Base-by-base conservation (phyloP, 2,888 invertebrate species). In the Caenorhabditis afra region DNA sequence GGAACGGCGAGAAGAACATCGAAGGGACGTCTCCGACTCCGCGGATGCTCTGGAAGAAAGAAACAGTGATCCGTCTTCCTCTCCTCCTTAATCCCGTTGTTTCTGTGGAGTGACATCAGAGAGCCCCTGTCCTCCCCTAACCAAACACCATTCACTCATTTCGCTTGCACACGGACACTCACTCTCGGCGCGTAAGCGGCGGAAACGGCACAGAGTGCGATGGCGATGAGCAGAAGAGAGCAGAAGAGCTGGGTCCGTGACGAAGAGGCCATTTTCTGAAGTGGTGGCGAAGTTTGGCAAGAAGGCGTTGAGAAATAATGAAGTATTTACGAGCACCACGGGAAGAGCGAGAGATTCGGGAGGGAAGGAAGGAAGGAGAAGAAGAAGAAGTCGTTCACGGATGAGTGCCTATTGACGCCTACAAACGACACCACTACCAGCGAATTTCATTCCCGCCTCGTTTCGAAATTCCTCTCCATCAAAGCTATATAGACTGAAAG, bases 1-100 rank as follows among this genome's bases (percentile, higher is more conserved):
- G 78, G 66, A 83, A 83, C 18, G 83, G 83, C 3, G 81, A 81
- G 70, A 83, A 83, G 68, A 83, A 83, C 59, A 81, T 75, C n/a
- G 73, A 74, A 14, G 61, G 75, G 18, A 83, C 73, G 39, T 73
- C 78, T 14, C 57, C 66, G 37, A 50, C 61, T 14, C 71, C 78
- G 45, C 78, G 78, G 50, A 71, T 78, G 52, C 44, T 71, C 78
- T 78, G 67, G 29, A 29, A 29, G 29, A 29, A 29, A 3, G 29
- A n/a, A n/a, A n/a, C n/a, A 29, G 29, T 29, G 29, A 29, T 29
- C 7, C 29, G 29, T 29, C 29, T 29, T 29, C 29, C 4, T 29
- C 29, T 29, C 7, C 29, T 29, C 29, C 29, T 7, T 29, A 29
- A 29, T 29, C 29, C 29, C 29, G 29, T 29, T 29, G 29, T 29